Percentiles rank a stretch among this genome's conserved stretches.
These are phyloP conservation scores for Atherinosoma microstoma DNA, from an alignment of 2,797 vertebrate species.

Conservation along the genomic window DNA sequence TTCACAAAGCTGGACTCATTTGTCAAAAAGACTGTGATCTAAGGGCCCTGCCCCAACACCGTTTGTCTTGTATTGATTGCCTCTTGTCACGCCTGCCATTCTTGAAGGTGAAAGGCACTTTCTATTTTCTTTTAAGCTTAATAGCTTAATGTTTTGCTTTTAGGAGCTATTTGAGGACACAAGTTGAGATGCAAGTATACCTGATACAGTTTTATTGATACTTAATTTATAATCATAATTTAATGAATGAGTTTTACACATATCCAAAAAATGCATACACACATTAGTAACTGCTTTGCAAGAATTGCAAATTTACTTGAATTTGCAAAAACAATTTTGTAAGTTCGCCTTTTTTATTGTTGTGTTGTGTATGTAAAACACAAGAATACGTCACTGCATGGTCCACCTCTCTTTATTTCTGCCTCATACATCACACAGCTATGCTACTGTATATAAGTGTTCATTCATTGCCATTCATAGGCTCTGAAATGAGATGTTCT, in stretches of 20 bases:
- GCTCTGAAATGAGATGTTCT: background rate
- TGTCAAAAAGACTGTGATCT: conserved; percentile 71
- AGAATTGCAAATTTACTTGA: too few relatives aligned
- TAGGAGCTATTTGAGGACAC: conserved; percentile 17
- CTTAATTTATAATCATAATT: background rate
- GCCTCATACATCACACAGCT: background rate
- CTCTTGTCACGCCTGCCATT: conserved; percentile 66
- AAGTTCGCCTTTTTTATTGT: background rate
- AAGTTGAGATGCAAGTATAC: background rate
- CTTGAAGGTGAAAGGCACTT: conserved; percentile 63
- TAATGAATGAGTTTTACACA: too few relatives aligned
- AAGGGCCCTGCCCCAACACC: conserved; percentile 49
- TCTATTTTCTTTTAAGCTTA: conserved; percentile 47
- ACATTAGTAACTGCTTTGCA: too few relatives aligned
- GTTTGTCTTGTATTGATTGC: conserved; percentile 80
- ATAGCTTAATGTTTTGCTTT: conserved; percentile 46
- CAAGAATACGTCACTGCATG: background rate
- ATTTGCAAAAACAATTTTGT: too few relatives aligned
- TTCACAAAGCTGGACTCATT: conserved; percentile 74
- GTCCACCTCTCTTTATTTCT: background rate
- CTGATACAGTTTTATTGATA: background rate
- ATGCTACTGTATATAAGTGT: background rate
- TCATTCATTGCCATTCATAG: background rate
- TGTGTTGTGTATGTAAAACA: background rate
- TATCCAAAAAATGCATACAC: too few relatives aligned